These are phyloP conservation scores for Indri indri DNA, from an alignment of 2,113 vertebrate species.

Conservation along the genomic window DNA sequence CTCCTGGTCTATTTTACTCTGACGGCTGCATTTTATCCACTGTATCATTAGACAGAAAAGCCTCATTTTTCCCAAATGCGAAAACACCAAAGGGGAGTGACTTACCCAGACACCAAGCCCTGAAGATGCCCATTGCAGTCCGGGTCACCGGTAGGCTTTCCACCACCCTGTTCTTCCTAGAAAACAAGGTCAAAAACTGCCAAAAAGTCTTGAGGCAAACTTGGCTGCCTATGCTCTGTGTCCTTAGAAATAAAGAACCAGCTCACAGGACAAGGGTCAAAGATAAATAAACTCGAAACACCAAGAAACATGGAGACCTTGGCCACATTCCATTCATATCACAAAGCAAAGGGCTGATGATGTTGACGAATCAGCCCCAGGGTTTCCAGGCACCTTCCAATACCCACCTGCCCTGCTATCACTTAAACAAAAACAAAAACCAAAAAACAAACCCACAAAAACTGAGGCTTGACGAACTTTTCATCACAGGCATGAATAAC, in stretches of 20 bases:
- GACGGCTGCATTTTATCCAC: neutral
- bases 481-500: neutral
- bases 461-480: neutral
- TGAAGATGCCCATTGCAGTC: neutral
- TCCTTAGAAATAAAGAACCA: slow-evolving; percentile 64
- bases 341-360: neutral
- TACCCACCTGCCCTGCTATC: neutral
- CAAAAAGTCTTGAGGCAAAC: slow-evolving; percentile 35
- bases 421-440: neutral
- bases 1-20: neutral
- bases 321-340: neutral
- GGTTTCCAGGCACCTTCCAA: neutral
- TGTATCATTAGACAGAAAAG: neutral
- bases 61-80: neutral
- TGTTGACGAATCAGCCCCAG: neutral
- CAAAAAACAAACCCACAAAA: neutral
- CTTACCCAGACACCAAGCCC: slow-evolving; percentile 23
- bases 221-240: slow-evolving; percentile 25
- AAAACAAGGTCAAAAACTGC: neutral
- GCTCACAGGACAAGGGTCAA: slow-evolving; percentile 58
- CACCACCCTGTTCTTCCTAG: neutral
- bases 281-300: slow-evolving; percentile 62
- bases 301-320: slow-evolving; percentile 69
- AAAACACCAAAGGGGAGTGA: neutral
- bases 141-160: neutral